These are phyloP conservation scores for Palythoa grandis DNA, from an alignment of 92 coral and sea anemone genomes.

Conservation along the genomic window DNA sequence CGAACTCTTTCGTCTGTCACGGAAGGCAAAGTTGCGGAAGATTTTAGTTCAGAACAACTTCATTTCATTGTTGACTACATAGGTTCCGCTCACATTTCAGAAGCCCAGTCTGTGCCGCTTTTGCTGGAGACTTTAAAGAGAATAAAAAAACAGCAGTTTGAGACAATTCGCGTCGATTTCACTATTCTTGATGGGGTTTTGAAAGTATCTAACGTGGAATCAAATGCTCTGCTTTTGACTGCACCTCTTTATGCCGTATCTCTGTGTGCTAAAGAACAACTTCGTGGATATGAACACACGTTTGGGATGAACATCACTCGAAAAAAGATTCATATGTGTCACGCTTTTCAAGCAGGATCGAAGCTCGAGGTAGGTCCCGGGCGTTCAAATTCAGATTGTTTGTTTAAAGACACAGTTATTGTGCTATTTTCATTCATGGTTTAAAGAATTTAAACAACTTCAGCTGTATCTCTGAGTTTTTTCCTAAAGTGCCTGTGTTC, in stretches of 20 bases:
- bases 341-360: slow-evolving; percentile 96
- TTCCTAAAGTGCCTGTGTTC: neutral
- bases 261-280: slow-evolving; percentile 94
- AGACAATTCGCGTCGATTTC: slow-evolving; percentile 88
- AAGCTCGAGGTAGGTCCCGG: slow-evolving; percentile 88
- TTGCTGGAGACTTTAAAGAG: slow-evolving; percentile 93
- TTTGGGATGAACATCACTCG: slow-evolving; percentile 95
- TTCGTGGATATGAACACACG: slow-evolving; percentile 88
- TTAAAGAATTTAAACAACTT: slow-evolving; percentile 1
- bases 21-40: slow-evolving; percentile 70
- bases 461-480: neutral
- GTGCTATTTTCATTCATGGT: slow-evolving; percentile 8
- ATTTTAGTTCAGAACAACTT: slow-evolving; percentile 69
- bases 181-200: slow-evolving; percentile 91
- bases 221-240: slow-evolving; percentile 86
- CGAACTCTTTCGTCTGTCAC: slow-evolving; percentile 37
- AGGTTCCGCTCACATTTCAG: slow-evolving; percentile 91
- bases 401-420: slow-evolving; percentile 12
- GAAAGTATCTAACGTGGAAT: slow-evolving; percentile 77
- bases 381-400: slow-evolving; percentile 24
- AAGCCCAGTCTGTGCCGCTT: slow-evolving; percentile 90
- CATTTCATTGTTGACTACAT: slow-evolving; percentile 97
- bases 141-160: slow-evolving; percentile 85
- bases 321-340: slow-evolving; percentile 90
- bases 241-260: slow-evolving; percentile 98